These are phyloP conservation scores for Salvelinus alpinus DNA, from an alignment of 2,113 vertebrate genomes.

Conservation along the genomic window DNA sequence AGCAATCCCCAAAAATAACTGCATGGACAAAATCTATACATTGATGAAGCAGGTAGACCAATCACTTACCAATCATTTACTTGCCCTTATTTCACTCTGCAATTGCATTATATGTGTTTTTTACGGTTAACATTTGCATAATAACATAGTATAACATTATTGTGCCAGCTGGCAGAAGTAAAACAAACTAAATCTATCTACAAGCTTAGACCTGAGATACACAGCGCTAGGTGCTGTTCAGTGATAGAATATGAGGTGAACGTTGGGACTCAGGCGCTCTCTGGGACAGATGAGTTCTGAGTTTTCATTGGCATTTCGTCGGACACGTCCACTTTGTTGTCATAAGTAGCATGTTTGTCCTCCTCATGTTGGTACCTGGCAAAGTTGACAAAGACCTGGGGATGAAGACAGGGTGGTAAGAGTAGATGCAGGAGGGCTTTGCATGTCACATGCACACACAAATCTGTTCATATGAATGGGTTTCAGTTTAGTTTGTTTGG, in stretches of 20 bases:
- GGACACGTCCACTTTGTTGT: constrained; percentile 58
- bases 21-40: too few relatives aligned
- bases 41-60: too few relatives aligned
- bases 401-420: not conserved
- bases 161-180: not conserved
- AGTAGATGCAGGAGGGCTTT: too few relatives aligned
- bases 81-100: not conserved
- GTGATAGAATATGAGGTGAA: too few relatives aligned
- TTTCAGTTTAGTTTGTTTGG: too few relatives aligned
- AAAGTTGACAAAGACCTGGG: constrained; percentile 76
- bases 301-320: constrained; percentile 49
- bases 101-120: not conserved
- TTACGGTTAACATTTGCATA: too few relatives aligned
- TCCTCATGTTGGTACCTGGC: constrained; percentile 59
- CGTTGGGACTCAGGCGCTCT: not conserved
- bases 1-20: too few relatives aligned
- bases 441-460: too few relatives aligned
- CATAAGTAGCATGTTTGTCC: constrained; percentile 8
- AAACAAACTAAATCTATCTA: not conserved
- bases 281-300: not conserved
- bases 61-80: too few relatives aligned
- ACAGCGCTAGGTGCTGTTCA: not conserved
- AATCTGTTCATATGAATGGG: too few relatives aligned
- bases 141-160: not conserved
- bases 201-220: constrained; percentile 16